phyloP scores from a whole-genome alignment of 2,797 vertebrate species.

The Coranthus polyacanthus region DNA sequence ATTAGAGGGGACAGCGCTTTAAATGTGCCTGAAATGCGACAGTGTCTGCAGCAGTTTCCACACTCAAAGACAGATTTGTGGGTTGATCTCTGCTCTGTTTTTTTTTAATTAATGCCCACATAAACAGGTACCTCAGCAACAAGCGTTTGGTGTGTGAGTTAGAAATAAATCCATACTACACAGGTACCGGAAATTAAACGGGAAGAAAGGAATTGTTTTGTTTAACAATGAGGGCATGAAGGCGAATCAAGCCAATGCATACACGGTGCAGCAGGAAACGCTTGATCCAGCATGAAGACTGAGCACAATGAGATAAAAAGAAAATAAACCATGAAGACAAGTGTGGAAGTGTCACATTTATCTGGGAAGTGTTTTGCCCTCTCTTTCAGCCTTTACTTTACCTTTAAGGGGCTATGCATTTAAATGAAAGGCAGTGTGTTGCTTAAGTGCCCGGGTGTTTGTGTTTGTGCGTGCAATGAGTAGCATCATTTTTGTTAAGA shows the following conservation, averaged over 20 bases:
- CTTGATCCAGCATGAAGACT: slow-evolving; percentile 59
- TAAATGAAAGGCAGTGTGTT: slow-evolving; percentile 68
- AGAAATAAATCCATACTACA: slow-evolving; percentile 41
- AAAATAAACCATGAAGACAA: slow-evolving; percentile 58
- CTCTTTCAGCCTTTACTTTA: slow-evolving; percentile 54
- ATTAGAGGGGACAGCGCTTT: slow-evolving; percentile 77
- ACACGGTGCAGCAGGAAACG: slow-evolving; percentile 8
- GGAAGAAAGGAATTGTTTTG: slow-evolving; percentile 44
- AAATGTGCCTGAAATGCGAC: slow-evolving; percentile 53
- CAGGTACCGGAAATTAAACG: slow-evolving; percentile 39
- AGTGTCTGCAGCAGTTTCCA: slow-evolving; percentile 42
- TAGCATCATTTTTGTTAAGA: slow-evolving; percentile 34
- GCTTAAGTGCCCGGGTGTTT: slow-evolving; percentile 49
- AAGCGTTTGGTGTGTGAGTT: slow-evolving; percentile 25
- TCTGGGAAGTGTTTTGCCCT: slow-evolving; percentile 58
- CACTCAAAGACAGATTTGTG: slow-evolving; percentile 39
- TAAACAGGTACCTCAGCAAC: slow-evolving; percentile 18
- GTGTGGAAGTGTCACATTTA: slow-evolving; percentile 60
- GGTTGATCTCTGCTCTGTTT: slow-evolving; percentile 39
- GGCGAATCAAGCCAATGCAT: slow-evolving; percentile 28
- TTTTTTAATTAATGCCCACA: slow-evolving; percentile 47
- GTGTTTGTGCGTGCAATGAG: slow-evolving; percentile 9
- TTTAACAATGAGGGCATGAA: slow-evolving; percentile 49
- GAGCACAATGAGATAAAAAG: slow-evolving; percentile 56
- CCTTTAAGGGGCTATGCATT: slow-evolving; percentile 62